Base-by-base conservation (phyloP, 2,797 vertebrate species). In the Muscicapa striata region DNA sequence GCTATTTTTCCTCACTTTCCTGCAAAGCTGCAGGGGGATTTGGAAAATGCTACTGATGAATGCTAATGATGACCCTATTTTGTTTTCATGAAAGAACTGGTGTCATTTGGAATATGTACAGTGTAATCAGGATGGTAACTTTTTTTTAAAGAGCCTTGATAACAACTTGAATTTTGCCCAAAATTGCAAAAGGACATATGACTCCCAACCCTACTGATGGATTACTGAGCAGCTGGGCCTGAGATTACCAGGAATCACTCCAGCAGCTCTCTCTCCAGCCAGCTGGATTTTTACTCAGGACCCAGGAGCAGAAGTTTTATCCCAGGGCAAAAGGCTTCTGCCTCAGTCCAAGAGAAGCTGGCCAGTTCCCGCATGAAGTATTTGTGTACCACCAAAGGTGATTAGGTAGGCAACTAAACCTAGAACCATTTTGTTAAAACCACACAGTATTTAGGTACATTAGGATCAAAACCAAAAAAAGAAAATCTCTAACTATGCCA, bases 171-270 rank as follows among this genome's bases (percentile, higher is more conserved):
- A 94, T 91, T 96, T 93, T 87, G 61, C 87, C 59, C 67, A 84
- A 77, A 96, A 94, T 40, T 2, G 0, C 74, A 93, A 67, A 75
- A 90, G 74, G 67, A 93, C 21, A 26, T 48, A 40, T n/a, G 63
- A 69, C 34, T 70, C 76, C 63, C 38, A 88, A 12, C 4, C 63
- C 70, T 81, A 38, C 30, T 76, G n/a, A 27, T 76, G 41, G 83
- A 87, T 90, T 90, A 91, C 69, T 32, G 55, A 94, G 66, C 95
- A 96, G 91, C 87, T 97, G 95, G 49, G 49, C 27, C 70, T 43
- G 45, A 91, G 74, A 95, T 63, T 46, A 94, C 8, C 80, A 91
- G 91, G 63, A 96, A 88, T 79, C 79, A 79, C 48, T 94, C 67
- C 89, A 91, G 63, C 58, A 43, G 62, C 88, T 83, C 63, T 76